A percentile compares a stretch with the other conserved stretches of the same genome.
Conservation (phyloP, 1,140 invertebrate genomes). For the Anoplophora glabripennis region DNA sequence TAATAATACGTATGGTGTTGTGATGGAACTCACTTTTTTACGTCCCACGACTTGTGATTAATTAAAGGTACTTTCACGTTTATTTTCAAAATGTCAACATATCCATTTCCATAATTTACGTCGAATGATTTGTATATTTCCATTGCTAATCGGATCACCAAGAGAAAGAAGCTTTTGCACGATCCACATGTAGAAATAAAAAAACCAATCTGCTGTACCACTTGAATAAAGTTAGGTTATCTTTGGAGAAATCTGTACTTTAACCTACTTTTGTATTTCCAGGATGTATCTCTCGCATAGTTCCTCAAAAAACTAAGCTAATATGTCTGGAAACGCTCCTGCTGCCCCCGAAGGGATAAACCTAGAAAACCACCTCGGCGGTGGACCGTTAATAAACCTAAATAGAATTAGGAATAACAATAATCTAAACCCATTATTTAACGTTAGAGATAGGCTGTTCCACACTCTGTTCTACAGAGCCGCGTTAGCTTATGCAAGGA, state of each 20-base stretch:
- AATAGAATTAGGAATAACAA: slow-evolving; percentile 59
- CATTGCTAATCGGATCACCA: neutral
- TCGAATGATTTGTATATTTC: slow-evolving; percentile 19
- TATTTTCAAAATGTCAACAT: slow-evolving; percentile 4
- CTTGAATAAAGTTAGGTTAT: too few species aligned
- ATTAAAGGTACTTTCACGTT: neutral
- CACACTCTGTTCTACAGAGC: slow-evolving; percentile 92
- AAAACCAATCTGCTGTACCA: too few species aligned
- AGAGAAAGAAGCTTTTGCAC: too few species aligned
- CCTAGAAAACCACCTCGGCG: slow-evolving; percentile 54
- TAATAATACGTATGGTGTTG: too few species aligned
- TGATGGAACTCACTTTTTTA: too few species aligned
- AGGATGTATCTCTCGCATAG: neutral
- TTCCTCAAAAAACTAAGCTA: neutral
- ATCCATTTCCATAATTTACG: slow-evolving; percentile 10
- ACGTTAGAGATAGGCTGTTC: slow-evolving; percentile 90
- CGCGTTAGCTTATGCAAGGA: slow-evolving; percentile 84
- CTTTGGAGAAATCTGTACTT: too few species aligned
- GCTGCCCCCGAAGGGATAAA: slow-evolving; percentile 42
- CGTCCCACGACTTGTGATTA: too few species aligned
- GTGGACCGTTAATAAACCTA: slow-evolving; percentile 52
- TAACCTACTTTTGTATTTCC: too few species aligned
- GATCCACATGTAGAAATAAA: too few species aligned
- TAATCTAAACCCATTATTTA: slow-evolving; percentile 71
- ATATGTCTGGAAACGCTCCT: slow-evolving; percentile 37